These are phyloP conservation scores for Luidia sarsii DNA, from an alignment of 53 echinoderm and acorn worm species.

Conservation along the genomic window DNA sequence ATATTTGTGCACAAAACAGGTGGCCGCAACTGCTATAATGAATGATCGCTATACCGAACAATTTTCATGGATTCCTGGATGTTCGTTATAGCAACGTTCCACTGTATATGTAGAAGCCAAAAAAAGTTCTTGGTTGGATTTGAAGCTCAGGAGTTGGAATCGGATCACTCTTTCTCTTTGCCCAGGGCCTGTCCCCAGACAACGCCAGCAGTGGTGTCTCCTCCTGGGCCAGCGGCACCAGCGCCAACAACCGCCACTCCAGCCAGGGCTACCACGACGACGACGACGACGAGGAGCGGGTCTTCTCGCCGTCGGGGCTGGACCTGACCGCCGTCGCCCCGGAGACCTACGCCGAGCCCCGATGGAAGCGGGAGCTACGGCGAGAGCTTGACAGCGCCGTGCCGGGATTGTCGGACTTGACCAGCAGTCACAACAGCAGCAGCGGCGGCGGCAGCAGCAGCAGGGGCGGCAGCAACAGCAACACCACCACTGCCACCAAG, in stretches of 20 bases:
- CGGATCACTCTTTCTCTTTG: background rate
- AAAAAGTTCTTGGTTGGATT: no score
- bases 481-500: no score
- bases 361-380: constrained; percentile 54
- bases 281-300: no score
- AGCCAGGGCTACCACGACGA: constrained; percentile 42
- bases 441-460: no score
- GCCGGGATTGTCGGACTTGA: constrained; percentile 12
- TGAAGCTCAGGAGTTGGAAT: no score
- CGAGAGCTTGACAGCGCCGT: constrained; percentile 20
- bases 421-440: background rate
- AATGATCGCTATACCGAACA: no score
- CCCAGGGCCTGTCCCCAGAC: constrained; percentile 21
- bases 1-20: no score
- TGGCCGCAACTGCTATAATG: no score
- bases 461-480: no score
- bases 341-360: constrained; percentile 30
- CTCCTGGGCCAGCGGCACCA: constrained; percentile 51
- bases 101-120: no score
- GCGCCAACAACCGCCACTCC: constrained; percentile 39
- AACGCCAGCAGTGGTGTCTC: constrained; percentile 57
- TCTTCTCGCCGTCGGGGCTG: constrained; percentile 40
- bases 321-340: constrained; percentile 52
- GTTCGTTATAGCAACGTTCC: no score
- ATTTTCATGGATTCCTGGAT: no score